Evolutionary conservation across 1,140 invertebrate species (phyloP), one percentile per base, ranked within the genome.

Genomic region (Aphelinus certus): DNA sequence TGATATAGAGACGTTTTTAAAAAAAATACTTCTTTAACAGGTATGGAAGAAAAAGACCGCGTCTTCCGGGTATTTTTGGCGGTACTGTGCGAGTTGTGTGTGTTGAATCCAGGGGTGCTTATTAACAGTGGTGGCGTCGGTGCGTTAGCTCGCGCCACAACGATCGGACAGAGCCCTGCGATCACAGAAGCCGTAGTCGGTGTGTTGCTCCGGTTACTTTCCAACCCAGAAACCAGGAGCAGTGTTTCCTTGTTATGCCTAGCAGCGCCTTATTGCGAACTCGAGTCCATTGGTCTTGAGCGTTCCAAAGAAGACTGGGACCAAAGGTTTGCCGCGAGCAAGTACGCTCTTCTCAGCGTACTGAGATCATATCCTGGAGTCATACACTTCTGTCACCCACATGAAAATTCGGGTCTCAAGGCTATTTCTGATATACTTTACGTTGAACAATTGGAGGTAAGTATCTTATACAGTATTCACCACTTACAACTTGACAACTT

Each of bases 181-280:
- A 94, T 95, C 82, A 92, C 93, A 7, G 97, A 98, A 85, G 93
- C 95, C 3, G 89, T 98, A 0, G 92, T 97, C 66, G 95, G 94
- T 0, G 93, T 96, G 4, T 86, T 98, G n/a, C 87, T 98, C 43
- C 93, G 93, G 83, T 89, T 97, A 10, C 89, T 98, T n/a, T 95
- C 97, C 84, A 92, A 93, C 85, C 96, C 96, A 0, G 88, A 91
- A n/a, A 95, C 95, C 1, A 89, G 97, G 62, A 92, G 93, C 55
- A 91, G 90, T 10, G 90, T 96, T 3, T 93, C 95, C 80, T 87
- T 97, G n/a, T 89, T 95, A 79, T 93, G 92, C 82, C 88, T 98
- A 3, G 93, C 96, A 58, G 95, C 96, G 1, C 95, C 96, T 2
- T 97, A 97, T 81, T 97, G 96, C 80, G 97, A 98, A 88, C 93